A percentile compares a stretch with the other conserved stretches of the same genome.
These are phyloP conservation scores for Cardiocondyla obscurior DNA, from an alignment of 1,140 invertebrate species.

Conservation along the genomic window DNA sequence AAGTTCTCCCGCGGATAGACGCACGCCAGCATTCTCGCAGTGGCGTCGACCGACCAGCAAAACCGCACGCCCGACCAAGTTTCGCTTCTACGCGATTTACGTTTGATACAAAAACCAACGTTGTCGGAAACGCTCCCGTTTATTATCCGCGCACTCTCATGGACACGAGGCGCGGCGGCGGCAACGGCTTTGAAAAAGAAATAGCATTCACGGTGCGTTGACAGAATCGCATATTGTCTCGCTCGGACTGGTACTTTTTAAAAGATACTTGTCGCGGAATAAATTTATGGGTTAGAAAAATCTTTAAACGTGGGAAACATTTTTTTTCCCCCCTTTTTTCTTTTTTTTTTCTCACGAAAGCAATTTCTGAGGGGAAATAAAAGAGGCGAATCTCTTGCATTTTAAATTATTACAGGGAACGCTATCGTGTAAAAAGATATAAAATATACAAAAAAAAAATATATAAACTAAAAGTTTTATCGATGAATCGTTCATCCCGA, in stretches of 20 bases:
- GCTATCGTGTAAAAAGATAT: not conserved
- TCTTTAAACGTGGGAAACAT: not conserved
- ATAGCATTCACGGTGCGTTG: not conserved
- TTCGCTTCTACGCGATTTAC: conserved; percentile 36
- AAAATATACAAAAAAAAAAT: too few relatives aligned
- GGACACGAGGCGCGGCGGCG: not conserved
- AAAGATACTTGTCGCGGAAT: not conserved
- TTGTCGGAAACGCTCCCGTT: not conserved
- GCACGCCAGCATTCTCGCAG: conserved; percentile 80
- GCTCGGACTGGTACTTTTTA: not conserved
- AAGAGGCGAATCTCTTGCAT: not conserved
- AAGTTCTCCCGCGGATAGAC: conserved; percentile 82
- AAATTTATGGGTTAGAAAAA: not conserved
- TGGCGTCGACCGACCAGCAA: not conserved
- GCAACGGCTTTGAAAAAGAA: conserved; percentile 1
- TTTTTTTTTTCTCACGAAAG: too few relatives aligned
- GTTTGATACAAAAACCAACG: conserved; percentile 25
- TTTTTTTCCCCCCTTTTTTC: too few relatives aligned
- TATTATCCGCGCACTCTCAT: not conserved
- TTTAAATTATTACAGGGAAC: not conserved
- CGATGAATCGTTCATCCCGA: not conserved
- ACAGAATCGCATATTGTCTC: not conserved
- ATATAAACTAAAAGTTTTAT: not conserved
- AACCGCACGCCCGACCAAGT: conserved; percentile 22
- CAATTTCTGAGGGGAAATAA: not conserved